Percentiles rank a stretch among this genome's conserved stretches.
These are phyloP conservation scores for Schizotus pectinicornis DNA, from an alignment of 2,888 invertebrate species.

Conservation along the genomic window DNA sequence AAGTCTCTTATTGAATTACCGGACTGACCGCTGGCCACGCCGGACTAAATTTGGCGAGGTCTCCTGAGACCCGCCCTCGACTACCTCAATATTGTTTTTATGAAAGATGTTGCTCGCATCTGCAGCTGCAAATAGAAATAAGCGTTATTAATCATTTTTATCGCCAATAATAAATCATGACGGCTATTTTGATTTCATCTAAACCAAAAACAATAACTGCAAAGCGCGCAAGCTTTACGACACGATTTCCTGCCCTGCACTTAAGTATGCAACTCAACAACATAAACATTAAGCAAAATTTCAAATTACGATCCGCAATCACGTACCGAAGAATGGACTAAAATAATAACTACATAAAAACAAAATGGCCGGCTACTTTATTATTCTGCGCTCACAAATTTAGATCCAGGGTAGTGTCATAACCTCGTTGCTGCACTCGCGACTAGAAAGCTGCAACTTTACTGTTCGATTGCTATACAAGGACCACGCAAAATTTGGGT, in stretches of 20 bases:
- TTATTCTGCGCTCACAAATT: conserved; percentile 47
- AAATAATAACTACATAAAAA: conserved; percentile 45
- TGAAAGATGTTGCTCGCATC: conserved; percentile 45
- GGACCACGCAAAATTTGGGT: conserved; percentile 5
- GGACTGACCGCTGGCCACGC: conserved; percentile 52
- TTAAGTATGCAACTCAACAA: conserved; percentile 33
- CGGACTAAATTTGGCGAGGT: conserved; percentile 12
- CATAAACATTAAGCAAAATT: conserved; percentile 40
- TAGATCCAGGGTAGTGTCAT: conserved; percentile 48
- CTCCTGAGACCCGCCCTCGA: conserved; percentile 26
- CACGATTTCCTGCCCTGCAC: conserved; percentile 35
- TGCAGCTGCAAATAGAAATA: conserved; percentile 30
- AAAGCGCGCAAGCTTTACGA: neutral
- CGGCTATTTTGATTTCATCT: conserved; percentile 11
- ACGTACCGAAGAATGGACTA: conserved; percentile 44
- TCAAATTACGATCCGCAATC: conserved; percentile 47
- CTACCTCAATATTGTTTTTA: conserved; percentile 50
- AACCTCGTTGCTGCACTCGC: conserved; percentile 31
- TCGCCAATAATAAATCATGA: conserved; percentile 31
- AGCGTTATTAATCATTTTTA: conserved; percentile 35
- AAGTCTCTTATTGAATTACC: conserved; percentile 56
- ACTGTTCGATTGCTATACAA: conserved; percentile 33
- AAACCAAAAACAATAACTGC: too few relatives aligned
- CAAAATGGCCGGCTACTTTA: conserved; percentile 49
- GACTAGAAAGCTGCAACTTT: conserved; percentile 36